These are phyloP conservation scores for Agapornis canus DNA, from an alignment of 2,797 vertebrate genomes.

Conservation along the genomic window DNA sequence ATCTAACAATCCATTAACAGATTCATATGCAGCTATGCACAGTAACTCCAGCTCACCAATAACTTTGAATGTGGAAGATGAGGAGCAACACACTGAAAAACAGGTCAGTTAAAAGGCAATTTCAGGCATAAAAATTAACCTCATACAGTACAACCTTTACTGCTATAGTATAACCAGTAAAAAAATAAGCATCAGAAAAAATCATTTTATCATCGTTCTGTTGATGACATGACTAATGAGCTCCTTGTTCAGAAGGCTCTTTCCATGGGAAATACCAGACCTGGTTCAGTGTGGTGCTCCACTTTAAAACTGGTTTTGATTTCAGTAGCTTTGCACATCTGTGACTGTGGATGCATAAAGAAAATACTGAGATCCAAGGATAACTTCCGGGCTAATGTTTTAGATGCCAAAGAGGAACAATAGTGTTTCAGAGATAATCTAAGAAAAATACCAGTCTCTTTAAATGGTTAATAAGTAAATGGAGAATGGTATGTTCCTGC, in stretches of 20 bases:
- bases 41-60: constrained; percentile 71
- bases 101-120: constrained; percentile 63
- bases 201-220: not conserved
- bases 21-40: constrained; percentile 62
- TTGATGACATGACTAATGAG: not conserved
- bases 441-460: not conserved
- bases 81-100: constrained; percentile 63
- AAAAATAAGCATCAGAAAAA: not conserved
- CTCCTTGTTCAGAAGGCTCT: not conserved
- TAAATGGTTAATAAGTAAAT: not conserved
- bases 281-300: not conserved
- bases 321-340: not conserved
- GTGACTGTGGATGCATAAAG: not conserved
- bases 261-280: not conserved
- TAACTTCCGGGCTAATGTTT: not conserved
- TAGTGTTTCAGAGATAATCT: not conserved
- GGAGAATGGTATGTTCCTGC: not conserved
- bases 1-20: constrained; percentile 63
- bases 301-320: not conserved
- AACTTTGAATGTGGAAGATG: constrained; percentile 70
- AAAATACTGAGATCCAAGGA: not conserved
- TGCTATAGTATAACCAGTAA: not conserved
- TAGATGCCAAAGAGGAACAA: not conserved
- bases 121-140: not conserved
- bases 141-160: not conserved